Conservation (phyloP, 2,797 vertebrate genomes). For the Catamblyrhynchus diadema region DNA sequence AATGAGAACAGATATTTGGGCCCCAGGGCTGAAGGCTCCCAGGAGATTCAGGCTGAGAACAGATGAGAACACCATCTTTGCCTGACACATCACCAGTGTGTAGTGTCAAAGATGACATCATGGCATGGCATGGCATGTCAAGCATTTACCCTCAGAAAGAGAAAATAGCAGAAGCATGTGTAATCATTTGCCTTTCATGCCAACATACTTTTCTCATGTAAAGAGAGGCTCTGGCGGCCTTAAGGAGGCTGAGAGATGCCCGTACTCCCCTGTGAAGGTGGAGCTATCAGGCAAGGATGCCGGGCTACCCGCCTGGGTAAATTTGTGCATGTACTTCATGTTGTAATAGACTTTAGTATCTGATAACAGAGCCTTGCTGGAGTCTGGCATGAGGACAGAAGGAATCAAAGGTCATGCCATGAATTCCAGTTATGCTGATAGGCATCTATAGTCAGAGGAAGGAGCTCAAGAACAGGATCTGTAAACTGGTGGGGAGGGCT, state of each 20-base stretch:
- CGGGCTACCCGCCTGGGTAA: conserved; percentile 52
- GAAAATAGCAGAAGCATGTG: conserved; percentile 42
- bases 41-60: background rate
- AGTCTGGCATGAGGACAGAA: conserved; percentile 65
- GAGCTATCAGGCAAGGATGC: conserved; percentile 56
- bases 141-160: background rate
- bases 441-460: conserved; percentile 51
- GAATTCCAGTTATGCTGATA: conserved; percentile 72
- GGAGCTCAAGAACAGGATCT: conserved; percentile 37
- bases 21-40: background rate
- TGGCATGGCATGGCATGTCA: background rate
- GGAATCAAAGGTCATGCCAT: conserved; percentile 61
- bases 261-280: background rate
- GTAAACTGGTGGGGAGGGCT: background rate
- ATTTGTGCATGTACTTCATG: conserved; percentile 63
- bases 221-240: conserved; percentile 50
- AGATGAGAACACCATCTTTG: background rate
- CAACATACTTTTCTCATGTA: conserved; percentile 60
- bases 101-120: conserved; percentile 28
- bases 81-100: background rate
- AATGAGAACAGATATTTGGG: background rate
- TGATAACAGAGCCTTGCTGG: conserved; percentile 65
- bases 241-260: conserved; percentile 59
- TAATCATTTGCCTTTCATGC: background rate
- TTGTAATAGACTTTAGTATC: conserved; percentile 50